Evolutionary conservation across 2,888 invertebrate genomes (phyloP).

Genomic region (Plutella xylostella): DNA sequence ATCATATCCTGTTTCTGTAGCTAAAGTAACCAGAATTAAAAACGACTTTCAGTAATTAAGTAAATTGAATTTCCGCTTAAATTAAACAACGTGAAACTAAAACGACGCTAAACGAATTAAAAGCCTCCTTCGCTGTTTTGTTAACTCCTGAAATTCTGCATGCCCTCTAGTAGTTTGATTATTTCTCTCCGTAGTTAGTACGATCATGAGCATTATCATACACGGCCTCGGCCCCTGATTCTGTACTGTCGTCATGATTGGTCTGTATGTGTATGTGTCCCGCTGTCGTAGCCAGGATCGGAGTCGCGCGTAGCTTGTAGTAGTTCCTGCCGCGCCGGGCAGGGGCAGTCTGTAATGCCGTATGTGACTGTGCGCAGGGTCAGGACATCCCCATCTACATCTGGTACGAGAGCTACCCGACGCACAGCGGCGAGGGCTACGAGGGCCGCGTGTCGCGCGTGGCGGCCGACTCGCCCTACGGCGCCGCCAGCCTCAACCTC

Average conservation of each 20-base stretch:
- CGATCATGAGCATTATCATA: neutral
- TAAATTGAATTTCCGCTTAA: neutral
- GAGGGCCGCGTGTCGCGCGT: slow-evolving; percentile 92
- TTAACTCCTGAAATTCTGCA: neutral
- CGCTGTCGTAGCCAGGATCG: slow-evolving; percentile 34
- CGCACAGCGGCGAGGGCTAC: slow-evolving; percentile 95
- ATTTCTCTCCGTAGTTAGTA: slow-evolving; percentile 2
- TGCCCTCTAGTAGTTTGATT: neutral
- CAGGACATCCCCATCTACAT: slow-evolving; percentile 97
- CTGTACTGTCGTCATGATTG: slow-evolving; percentile 22
- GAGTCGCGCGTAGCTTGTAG: slow-evolving; percentile 21
- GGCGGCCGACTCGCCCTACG: slow-evolving; percentile 87
- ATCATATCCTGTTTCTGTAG: slow-evolving; percentile 1
- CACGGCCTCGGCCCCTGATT: slow-evolving; percentile 18
- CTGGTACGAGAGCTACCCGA: slow-evolving; percentile 98
- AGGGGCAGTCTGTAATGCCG: neutral
- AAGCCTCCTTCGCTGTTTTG: neutral
- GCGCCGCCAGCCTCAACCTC: slow-evolving; percentile 94
- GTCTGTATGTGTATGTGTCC: slow-evolving; percentile 16
- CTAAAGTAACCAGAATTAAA: neutral
- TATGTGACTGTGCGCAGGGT: slow-evolving; percentile 74
- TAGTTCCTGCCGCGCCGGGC: neutral
- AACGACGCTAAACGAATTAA: neutral
- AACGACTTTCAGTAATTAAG: neutral
- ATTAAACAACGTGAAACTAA: neutral